These are phyloP conservation scores for Abrostola tripartita DNA, from an alignment of 2,888 invertebrate species.

Conservation along the genomic window DNA sequence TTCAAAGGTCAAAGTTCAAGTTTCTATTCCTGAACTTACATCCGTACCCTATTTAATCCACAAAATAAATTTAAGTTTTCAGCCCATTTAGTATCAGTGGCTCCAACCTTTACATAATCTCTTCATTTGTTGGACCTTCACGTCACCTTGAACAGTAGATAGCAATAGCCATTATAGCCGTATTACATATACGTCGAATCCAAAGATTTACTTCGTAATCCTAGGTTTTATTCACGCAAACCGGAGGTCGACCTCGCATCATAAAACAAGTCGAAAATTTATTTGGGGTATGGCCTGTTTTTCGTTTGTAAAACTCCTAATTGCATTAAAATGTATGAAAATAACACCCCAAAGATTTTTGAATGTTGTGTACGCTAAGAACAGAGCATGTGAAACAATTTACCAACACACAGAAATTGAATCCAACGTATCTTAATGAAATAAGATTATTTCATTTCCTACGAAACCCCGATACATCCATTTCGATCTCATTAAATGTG, in stretches of 20 bases:
- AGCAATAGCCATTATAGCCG: not conserved
- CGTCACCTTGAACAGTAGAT: conserved; percentile 26
- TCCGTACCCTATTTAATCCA: conserved; percentile 31
- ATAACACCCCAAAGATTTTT: not conserved
- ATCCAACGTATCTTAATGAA: conserved; percentile 23
- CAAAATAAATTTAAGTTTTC: conserved; percentile 55
- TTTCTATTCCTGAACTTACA: not conserved
- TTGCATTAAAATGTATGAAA: not conserved
- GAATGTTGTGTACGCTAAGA: conserved; percentile 3
- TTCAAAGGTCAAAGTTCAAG: conserved; percentile 27
- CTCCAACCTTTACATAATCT: conserved; percentile 30
- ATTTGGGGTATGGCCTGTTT: not conserved
- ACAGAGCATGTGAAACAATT: conserved; percentile 3
- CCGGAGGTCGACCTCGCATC: no score
- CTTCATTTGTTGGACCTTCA: conserved; percentile 24
- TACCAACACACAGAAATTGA: conserved; percentile 23
- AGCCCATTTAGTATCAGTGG: conserved; percentile 43
- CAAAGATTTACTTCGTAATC: not conserved
- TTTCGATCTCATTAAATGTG: conserved; percentile 37
- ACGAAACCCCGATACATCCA: conserved; percentile 16
- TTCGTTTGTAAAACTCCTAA: not conserved
- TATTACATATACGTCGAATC: not conserved
- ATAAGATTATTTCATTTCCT: conserved; percentile 35
- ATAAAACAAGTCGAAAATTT: no score
- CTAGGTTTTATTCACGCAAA: not conserved